A percentile compares a stretch with the other conserved stretches of the same genome.
These are phyloP conservation scores for Pocillopora verrucosa DNA, from an alignment of 64 coral and sea anemone species.

Conservation along the genomic window DNA sequence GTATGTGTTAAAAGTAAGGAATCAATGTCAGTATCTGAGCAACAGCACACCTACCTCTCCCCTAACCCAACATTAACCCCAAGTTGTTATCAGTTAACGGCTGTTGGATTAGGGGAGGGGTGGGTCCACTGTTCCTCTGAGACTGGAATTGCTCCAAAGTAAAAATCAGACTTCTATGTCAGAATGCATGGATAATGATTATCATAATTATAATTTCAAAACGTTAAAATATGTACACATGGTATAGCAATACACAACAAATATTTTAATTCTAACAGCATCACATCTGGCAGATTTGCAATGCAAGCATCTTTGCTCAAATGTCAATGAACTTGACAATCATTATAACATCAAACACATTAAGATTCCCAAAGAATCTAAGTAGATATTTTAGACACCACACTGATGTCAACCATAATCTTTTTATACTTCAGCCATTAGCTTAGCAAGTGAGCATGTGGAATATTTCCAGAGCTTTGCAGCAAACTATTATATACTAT, in stretches of 20 bases:
- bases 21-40: too few species aligned
- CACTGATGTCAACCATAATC: neutral
- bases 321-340: conserved; percentile 1
- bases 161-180: neutral
- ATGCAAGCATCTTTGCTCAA: neutral
- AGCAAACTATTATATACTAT: neutral
- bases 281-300: neutral
- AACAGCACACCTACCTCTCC: too few species aligned
- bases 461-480: neutral
- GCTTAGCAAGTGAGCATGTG: neutral
- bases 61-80: too few species aligned
- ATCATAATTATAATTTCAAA: conserved; percentile 3
- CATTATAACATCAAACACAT: neutral
- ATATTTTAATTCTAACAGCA: neutral
- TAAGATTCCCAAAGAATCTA: conserved; percentile 1
- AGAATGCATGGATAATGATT: neutral
- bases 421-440: neutral
- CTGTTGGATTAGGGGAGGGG: too few species aligned
- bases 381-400: neutral
- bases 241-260: neutral
- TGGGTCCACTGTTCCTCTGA: too few species aligned
- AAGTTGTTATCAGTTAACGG: too few species aligned
- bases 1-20: too few species aligned
- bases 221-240: neutral
- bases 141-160: neutral